Percentiles rank a stretch among this genome's conserved stretches.
Evolutionary conservation across 2,113 vertebrate species (phyloP).

Genomic region (Lagopus leucura): DNA sequence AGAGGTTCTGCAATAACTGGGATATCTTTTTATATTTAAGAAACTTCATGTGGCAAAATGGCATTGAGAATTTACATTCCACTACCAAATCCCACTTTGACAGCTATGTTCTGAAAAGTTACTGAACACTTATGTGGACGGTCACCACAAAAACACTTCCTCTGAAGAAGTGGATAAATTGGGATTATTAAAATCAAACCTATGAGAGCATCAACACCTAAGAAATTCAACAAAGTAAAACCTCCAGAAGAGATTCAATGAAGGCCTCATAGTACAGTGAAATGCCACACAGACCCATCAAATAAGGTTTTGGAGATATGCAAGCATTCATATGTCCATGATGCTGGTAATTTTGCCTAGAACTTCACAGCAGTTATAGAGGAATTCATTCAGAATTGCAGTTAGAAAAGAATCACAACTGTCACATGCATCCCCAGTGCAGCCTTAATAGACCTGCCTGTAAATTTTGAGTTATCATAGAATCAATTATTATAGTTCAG

Average conservation of each 20-base stretch:
- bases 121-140: not conserved
- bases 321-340: not conserved
- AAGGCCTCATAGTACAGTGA: not conserved
- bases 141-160: not conserved
- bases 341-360: not conserved
- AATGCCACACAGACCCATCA: fast-evolving
- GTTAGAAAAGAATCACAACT: not conserved
- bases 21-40: not conserved
- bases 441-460: conserved; percentile 7
- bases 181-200: not conserved
- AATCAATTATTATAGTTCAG: not conserved
- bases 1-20: not conserved
- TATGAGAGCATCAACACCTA: not conserved
- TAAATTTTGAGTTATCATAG: not conserved
- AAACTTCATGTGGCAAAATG: not conserved
- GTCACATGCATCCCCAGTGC: not conserved
- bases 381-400: not conserved
- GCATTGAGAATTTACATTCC: not conserved
- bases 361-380: not conserved
- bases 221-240: not conserved
- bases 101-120: not conserved
- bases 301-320: not conserved
- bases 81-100: not conserved
- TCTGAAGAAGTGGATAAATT: not conserved
- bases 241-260: not conserved